A percentile compares a stretch with the other conserved stretches of the same genome.
Evolutionary conservation across 2,888 invertebrate genomes (phyloP).

Genomic region (Dorcus hopei): DNA sequence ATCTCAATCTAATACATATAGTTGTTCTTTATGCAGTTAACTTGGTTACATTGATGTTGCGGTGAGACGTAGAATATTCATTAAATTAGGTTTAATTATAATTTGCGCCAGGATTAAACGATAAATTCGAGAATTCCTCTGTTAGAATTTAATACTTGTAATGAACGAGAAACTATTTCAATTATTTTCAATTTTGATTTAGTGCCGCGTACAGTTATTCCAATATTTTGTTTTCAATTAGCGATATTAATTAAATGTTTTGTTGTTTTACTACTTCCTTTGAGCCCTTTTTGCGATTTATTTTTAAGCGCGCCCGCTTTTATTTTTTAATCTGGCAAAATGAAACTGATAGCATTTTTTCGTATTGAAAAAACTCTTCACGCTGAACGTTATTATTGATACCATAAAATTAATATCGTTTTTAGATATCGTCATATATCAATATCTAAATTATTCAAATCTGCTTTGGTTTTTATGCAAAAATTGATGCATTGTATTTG

Average conservation of each 20-base stretch:
- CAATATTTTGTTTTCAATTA: constrained; percentile 32
- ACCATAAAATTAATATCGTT: too few species aligned
- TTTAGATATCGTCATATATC: too few species aligned
- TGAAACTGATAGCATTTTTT: too few species aligned
- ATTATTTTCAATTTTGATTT: constrained; percentile 38
- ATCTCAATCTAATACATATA: too few species aligned
- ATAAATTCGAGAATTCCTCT: constrained; percentile 36
- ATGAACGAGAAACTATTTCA: constrained; percentile 38
- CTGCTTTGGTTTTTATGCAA: too few species aligned
- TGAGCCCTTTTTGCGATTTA: not conserved
- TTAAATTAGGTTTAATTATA: constrained; percentile 36
- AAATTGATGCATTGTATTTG: too few species aligned
- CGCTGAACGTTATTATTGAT: too few species aligned
- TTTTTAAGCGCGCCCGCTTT: too few species aligned
- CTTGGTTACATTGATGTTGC: constrained; percentile 3
- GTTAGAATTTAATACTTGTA: constrained; percentile 34
- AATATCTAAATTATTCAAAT: too few species aligned
- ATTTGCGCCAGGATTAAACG: constrained; percentile 34
- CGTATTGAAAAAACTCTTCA: too few species aligned
- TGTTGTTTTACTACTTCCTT: constrained; percentile 25
- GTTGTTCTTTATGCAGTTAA: too few species aligned
- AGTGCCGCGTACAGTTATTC: constrained; percentile 24
- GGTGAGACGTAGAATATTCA: constrained; percentile 32
- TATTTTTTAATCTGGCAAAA: too few species aligned
- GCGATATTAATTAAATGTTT: constrained; percentile 35